Conservation (phyloP, 2,888 invertebrate genomes). For the Coelogynopora nodosa region DNA sequence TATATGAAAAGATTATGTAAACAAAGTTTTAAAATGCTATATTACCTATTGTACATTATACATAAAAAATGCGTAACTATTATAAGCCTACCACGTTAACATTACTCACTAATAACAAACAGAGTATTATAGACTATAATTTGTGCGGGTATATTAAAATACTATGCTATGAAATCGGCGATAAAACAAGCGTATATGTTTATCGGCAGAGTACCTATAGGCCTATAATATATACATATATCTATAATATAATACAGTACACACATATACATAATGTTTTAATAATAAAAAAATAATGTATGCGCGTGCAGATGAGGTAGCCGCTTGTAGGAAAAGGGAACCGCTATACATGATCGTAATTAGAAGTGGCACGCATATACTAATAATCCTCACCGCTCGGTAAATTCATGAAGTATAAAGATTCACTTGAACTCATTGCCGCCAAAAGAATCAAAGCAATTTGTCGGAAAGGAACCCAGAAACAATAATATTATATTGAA, state of each 20-base stretch:
- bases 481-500: neutral
- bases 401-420: neutral
- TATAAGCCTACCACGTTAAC: too few relatives aligned
- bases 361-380: neutral
- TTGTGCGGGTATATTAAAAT: neutral
- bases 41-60: neutral
- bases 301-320: neutral
- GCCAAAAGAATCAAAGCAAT: neutral
- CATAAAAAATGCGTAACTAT: neutral
- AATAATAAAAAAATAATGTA: neutral
- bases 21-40: neutral
- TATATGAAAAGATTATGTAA: neutral
- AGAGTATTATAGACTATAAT: too few relatives aligned
- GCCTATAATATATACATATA: neutral
- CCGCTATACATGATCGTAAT: neutral
- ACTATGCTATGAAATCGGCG: neutral
- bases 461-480: neutral
- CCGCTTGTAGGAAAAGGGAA: neutral
- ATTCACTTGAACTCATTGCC: neutral
- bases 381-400: neutral
- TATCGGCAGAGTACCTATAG: neutral
- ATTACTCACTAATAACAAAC: too few relatives aligned
- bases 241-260: neutral
- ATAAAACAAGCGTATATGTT: neutral
- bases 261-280: too few relatives aligned